Evolutionary conservation across 2,888 invertebrate genomes (phyloP).

Genomic region (Phragmatobia fuliginosa): DNA sequence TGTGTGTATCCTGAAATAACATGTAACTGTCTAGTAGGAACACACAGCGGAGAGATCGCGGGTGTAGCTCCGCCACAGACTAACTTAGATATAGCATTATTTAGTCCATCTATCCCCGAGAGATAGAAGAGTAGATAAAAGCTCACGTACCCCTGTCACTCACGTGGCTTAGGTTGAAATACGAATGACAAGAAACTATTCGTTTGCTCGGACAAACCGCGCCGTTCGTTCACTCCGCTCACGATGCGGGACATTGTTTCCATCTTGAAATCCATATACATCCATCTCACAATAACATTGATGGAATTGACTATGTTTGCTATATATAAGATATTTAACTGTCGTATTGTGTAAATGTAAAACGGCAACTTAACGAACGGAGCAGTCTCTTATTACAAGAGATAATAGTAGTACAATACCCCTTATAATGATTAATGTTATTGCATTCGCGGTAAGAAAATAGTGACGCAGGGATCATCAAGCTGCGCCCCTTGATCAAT

Average conservation of each 20-base stretch:
- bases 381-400: not conserved
- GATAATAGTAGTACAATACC: not conserved
- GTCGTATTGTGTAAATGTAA: not conserved
- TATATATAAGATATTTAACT: not conserved
- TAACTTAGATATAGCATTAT: not conserved
- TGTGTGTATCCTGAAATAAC: not conserved
- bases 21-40: not conserved
- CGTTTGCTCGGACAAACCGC: no score
- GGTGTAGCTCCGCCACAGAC: not conserved
- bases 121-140: not conserved
- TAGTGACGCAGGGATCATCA: not conserved
- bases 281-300: not conserved
- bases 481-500: not conserved
- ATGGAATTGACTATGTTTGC: not conserved
- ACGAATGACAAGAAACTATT: not conserved
- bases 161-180: no score
- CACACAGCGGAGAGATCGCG: not conserved
- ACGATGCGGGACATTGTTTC: conserved; percentile 1
- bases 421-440: not conserved
- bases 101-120: not conserved
- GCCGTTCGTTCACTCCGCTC: not conserved
- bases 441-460: not conserved
- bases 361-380: not conserved
- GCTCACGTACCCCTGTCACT: no score
- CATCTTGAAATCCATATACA: not conserved